Evolutionary conservation across 2,113 vertebrate genomes (phyloP).

Genomic region (Hippopotamus amphibius): DNA sequence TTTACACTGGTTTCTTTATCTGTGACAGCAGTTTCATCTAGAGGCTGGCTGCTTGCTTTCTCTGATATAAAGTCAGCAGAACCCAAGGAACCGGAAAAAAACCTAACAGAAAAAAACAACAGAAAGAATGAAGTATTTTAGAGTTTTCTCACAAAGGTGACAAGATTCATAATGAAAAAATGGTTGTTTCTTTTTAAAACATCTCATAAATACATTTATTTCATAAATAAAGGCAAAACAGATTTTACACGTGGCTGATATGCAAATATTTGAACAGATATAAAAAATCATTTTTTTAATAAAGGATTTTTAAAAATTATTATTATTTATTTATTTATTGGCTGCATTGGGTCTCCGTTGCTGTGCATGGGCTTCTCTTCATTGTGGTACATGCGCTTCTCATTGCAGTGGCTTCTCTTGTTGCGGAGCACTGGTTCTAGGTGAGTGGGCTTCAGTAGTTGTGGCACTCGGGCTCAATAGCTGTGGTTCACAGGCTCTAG

Average conservation of each 20-base stretch:
- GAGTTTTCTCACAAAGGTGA: background rate
- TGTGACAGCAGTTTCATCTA: background rate
- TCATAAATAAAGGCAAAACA: background rate
- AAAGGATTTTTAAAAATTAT: too few species aligned
- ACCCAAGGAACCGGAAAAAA: constrained; percentile 87
- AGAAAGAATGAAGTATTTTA: background rate
- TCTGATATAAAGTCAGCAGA: background rate
- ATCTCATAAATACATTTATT: background rate
- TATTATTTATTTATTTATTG: too few species aligned
- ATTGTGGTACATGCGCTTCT: too few species aligned
- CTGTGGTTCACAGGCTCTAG: too few species aligned
- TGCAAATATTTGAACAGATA: background rate
- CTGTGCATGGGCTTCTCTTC: too few species aligned
- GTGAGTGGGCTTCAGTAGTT: too few species aligned
- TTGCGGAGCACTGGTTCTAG: too few species aligned
- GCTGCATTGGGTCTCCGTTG: too few species aligned
- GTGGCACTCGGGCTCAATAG: too few species aligned
- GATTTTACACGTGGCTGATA: background rate
- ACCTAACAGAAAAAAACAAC: constrained; percentile 85
- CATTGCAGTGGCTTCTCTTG: too few species aligned
- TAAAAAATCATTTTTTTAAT: background rate
- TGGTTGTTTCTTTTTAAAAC: background rate
- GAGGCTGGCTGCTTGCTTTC: constrained; percentile 62
- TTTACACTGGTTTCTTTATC: background rate
- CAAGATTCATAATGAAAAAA: constrained; percentile 1